These are phyloP conservation scores for Saccostrea echinata DNA, from an alignment of 1,140 invertebrate genomes.

Conservation along the genomic window DNA sequence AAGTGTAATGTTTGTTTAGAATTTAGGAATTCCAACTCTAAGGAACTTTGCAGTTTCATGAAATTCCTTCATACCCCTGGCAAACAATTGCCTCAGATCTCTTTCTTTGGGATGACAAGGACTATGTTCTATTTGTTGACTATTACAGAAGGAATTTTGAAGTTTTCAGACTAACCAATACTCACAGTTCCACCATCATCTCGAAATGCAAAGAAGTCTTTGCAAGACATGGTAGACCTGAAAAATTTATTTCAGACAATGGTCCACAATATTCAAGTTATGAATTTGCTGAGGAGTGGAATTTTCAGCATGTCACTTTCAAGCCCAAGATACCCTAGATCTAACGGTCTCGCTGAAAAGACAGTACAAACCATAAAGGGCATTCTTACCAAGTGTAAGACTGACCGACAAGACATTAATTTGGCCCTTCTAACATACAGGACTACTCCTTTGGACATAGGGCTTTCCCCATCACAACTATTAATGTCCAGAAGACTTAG, in stretches of 20 bases:
- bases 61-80: conserved; percentile 56
- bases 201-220: conserved; percentile 36
- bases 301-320: conserved; percentile 56
- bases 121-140: conserved; percentile 55
- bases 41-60: conserved; percentile 51
- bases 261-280: conserved; percentile 51
- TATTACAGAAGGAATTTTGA: conserved; percentile 60
- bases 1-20: conserved; percentile 60
- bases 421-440: conserved; percentile 14
- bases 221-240: conserved; percentile 50
- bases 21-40: conserved; percentile 48
- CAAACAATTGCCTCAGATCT: conserved; percentile 54
- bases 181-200: too few species aligned
- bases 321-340: conserved; percentile 54
- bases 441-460: conserved; percentile 33
- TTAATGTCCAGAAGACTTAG: conserved; percentile 32
- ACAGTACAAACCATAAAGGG: conserved; percentile 64
- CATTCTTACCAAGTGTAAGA: conserved; percentile 43
- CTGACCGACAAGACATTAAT: conserved; percentile 24
- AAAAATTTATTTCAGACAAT: conserved; percentile 57
- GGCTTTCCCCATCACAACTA: conserved; percentile 30
- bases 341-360: conserved; percentile 62
- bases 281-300: conserved; percentile 5
- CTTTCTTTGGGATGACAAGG: conserved; percentile 47
- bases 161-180: conserved; percentile 51